Conservation (phyloP, 1,140 invertebrate species). For the Pogonomyrmex barbatus region DNA sequence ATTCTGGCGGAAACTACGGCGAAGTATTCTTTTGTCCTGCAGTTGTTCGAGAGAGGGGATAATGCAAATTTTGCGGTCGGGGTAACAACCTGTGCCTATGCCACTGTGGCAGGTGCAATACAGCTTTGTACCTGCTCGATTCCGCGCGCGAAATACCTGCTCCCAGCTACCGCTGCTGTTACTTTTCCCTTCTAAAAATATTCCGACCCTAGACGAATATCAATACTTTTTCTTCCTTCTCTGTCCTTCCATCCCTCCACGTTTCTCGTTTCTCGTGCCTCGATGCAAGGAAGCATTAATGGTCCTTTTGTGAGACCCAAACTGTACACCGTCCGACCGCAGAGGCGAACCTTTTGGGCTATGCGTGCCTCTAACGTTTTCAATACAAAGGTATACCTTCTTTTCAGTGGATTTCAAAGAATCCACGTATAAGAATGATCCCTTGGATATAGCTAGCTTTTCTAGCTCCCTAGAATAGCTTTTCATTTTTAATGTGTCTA, state of each 20-base stretch:
- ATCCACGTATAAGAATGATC: not conserved
- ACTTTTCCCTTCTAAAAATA: constrained; percentile 77
- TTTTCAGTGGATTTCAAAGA: constrained; percentile 47
- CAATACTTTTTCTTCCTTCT: constrained; percentile 66
- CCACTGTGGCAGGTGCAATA: constrained; percentile 80
- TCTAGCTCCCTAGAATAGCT: constrained; percentile 37
- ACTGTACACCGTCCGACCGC: constrained; percentile 69
- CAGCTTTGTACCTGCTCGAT: constrained; percentile 68
- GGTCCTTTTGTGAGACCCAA: constrained; percentile 76
- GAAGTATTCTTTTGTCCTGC: constrained; percentile 41
- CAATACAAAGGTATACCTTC: constrained; percentile 45
- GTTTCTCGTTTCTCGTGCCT: not conserved
- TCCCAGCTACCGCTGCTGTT: constrained; percentile 41
- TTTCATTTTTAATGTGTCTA: constrained; percentile 18
- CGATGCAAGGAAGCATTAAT: constrained; percentile 74
- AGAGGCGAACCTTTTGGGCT: constrained; percentile 51
- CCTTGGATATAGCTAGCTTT: constrained; percentile 41
- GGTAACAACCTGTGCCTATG: constrained; percentile 75
- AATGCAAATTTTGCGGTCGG: constrained; percentile 79
- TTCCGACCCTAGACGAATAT: constrained; percentile 77
- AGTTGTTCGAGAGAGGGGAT: constrained; percentile 47
- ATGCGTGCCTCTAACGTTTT: not conserved
- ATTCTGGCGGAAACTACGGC: not conserved
- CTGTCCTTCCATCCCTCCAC: not conserved
- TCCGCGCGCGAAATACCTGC: constrained; percentile 73